Conservation (phyloP, 2,888 invertebrate species). For the Drepanosiphum platanoidis region DNA sequence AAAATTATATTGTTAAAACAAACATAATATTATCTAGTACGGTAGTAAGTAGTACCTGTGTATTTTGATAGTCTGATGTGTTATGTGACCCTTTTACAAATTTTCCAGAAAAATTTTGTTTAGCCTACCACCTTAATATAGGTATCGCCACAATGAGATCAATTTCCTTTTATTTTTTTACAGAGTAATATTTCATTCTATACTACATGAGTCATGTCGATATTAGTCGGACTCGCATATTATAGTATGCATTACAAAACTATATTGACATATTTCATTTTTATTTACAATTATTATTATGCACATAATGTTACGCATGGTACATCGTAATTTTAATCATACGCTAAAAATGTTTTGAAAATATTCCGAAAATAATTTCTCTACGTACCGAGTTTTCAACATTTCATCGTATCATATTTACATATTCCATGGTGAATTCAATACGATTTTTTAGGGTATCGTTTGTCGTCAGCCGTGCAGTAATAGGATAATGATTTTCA, state of each 20-base stretch:
- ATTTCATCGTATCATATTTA: background rate
- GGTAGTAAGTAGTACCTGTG: background rate
- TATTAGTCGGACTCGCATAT: background rate
- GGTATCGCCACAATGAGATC: background rate
- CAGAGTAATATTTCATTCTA: background rate
- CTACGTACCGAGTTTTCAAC: background rate
- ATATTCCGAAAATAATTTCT: background rate
- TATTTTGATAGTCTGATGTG: too few relatives aligned
- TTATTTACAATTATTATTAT: background rate
- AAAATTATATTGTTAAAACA: too few relatives aligned
- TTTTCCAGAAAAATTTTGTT: background rate
- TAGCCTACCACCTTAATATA: background rate
- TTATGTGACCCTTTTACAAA: background rate
- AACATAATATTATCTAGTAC: background rate
- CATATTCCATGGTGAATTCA: background rate
- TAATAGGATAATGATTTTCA: background rate
- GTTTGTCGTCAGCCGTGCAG: background rate
- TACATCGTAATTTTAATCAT: too few relatives aligned
- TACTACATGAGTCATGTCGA: background rate
- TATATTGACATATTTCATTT: background rate
- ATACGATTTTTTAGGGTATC: background rate
- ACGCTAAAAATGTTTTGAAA: too few relatives aligned
- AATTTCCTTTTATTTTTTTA: background rate
- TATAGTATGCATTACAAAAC: background rate
- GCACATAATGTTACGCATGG: too few relatives aligned